Evolutionary conservation across 1,140 invertebrate species (phyloP).

Genomic region (Pseudomyrmex flavicornis): DNA sequence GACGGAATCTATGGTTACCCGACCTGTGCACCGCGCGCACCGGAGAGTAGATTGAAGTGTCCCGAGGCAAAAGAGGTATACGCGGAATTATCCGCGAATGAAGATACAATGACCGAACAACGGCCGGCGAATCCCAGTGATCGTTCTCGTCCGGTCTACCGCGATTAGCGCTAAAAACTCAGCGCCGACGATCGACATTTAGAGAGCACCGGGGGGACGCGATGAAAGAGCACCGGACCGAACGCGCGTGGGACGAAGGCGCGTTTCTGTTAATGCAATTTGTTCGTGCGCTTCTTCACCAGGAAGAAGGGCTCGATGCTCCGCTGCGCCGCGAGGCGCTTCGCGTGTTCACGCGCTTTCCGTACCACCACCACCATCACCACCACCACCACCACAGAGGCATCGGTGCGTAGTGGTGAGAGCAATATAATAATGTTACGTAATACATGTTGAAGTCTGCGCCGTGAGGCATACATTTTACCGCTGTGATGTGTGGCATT

Average conservation of each 20-base stretch:
- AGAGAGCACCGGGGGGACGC: not conserved
- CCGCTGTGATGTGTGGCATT: slow-evolving; percentile 7
- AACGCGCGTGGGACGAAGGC: not conserved
- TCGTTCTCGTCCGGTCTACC: slow-evolving; percentile 5
- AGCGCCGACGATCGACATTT: slow-evolving; percentile 8
- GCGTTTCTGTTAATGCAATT: slow-evolving; percentile 58
- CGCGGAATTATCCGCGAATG: slow-evolving; percentile 54
- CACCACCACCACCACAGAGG: not conserved
- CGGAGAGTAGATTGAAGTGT: slow-evolving; percentile 48
- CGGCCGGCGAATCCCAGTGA: slow-evolving; percentile 3
- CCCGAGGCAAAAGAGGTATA: slow-evolving; percentile 35
- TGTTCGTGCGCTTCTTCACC: slow-evolving; percentile 52
- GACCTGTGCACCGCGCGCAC: slow-evolving; percentile 3
- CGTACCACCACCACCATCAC: slow-evolving; percentile 3
- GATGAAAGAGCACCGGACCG: not conserved
- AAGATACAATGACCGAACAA: slow-evolving; percentile 63
- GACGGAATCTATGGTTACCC: slow-evolving; percentile 57
- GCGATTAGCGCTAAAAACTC: slow-evolving; percentile 61
- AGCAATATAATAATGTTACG: slow-evolving; percentile 57
- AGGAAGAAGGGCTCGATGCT: slow-evolving; percentile 37
- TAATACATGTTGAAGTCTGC: slow-evolving; percentile 49
- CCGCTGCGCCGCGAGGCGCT: slow-evolving; percentile 45
- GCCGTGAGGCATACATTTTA: slow-evolving; percentile 8
- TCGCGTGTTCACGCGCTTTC: slow-evolving; percentile 51
- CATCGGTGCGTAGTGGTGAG: slow-evolving; percentile 13